Base-by-base conservation (phyloP, 2,113 vertebrate genomes). In the Pelusios castaneus region DNA sequence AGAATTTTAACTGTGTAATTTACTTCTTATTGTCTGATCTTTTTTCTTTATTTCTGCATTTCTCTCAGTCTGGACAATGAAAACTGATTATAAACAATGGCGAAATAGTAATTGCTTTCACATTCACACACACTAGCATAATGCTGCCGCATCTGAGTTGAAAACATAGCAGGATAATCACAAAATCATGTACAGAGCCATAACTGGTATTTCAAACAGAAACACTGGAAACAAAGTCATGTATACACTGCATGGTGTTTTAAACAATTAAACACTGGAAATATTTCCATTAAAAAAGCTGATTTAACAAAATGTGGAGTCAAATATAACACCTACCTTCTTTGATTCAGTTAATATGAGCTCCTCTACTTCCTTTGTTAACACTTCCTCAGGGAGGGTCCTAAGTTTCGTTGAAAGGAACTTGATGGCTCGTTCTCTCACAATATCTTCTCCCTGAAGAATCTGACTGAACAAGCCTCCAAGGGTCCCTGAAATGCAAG, bases 381-480 rank as follows among this genome's bases (percentile, higher is more conserved):
- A 98, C 60, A 99, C 98, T 25, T 99, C 99, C 89, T 99, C 99
- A 10, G 99, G 97, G 87, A 99, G 97, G 0, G 98, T 98, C 97
- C 99, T 99, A 89, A 99, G 98, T 96, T 99, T 99, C 84, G 98
- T 97, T 22, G 99, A 99, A 41, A 99, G 98, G 92, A 99, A 99
- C 96, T 99, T 99, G 93, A 99, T 99, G 89, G 99, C 99, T 92
- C 99, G 90, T 88, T 99, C 99, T 93, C 99, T 98, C 56, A 99
- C 99, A 22, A 99, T 99, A 95, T 99, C 99, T 89, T 99, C 99
- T 63, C 99, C 99, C 94, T 99, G 99, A 95, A 99, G 98, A 97
- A 99, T 99, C 80, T 99, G 99, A 91, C 99, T 99, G 96, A 99
- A 99, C 76, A 99, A 98, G n/a, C 99, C 99, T 80, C 99, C 99